A percentile compares a stretch with the other conserved stretches of the same genome.
These are phyloP conservation scores for Crypturellus undulatus DNA, from an alignment of 2,113 vertebrate genomes.

Conservation along the genomic window DNA sequence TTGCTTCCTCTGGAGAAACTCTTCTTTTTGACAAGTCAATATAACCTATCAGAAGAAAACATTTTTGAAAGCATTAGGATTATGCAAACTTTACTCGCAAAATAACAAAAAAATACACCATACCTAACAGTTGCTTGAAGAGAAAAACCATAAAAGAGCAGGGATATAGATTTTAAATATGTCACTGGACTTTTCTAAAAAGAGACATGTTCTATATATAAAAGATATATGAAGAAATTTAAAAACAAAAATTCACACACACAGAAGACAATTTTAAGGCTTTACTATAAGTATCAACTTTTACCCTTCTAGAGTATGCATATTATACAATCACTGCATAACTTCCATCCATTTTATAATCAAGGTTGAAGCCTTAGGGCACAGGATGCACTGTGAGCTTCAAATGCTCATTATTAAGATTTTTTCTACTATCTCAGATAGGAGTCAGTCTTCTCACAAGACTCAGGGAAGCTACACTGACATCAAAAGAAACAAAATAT, in stretches of 20 bases:
- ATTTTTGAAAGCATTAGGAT: constrained; percentile 4
- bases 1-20: constrained; percentile 97
- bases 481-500: not conserved
- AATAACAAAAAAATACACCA: not conserved
- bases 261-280: not conserved
- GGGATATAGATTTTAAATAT: not conserved
- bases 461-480: not conserved
- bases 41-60: constrained; percentile 82
- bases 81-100: constrained; percentile 20
- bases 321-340: not conserved
- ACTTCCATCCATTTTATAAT: not conserved
- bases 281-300: not conserved
- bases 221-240: not conserved
- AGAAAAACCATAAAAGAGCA: not conserved
- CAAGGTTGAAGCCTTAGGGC: not conserved
- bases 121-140: not conserved
- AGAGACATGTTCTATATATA: not conserved
- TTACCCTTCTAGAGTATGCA: not conserved
- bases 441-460: not conserved
- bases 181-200: not conserved
- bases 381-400: not conserved
- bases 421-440: not conserved
- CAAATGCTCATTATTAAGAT: not conserved
- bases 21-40: constrained; percentile 99
- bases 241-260: accelerated